phyloP scores from a whole-genome alignment of 2,888 invertebrate genomes.

The Synergus itoensis region DNA sequence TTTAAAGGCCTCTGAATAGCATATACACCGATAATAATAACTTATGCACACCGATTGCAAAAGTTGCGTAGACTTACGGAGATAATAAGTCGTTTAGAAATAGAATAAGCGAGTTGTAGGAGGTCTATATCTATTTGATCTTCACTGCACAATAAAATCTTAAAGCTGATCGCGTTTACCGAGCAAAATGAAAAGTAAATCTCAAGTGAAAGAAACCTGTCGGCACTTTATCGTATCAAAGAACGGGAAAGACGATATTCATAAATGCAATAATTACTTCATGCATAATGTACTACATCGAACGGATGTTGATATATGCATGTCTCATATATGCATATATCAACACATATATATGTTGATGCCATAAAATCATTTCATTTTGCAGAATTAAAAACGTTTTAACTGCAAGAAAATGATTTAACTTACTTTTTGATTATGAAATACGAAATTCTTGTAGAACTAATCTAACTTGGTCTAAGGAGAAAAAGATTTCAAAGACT shows the following conservation, averaged over 20 bases:
- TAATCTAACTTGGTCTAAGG: no score
- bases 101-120: not conserved
- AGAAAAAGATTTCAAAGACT: no score
- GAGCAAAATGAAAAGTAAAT: not conserved
- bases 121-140: not conserved
- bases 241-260: not conserved
- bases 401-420: not conserved
- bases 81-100: not conserved
- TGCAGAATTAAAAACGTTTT: not conserved
- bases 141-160: not conserved
- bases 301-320: not conserved
- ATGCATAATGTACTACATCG: not conserved
- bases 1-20: no score
- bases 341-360: not conserved
- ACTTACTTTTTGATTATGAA: not conserved
- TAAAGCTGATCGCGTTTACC: not conserved
- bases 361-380: not conserved
- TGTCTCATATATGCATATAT: no score
- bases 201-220: conserved; percentile 3
- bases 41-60: no score
- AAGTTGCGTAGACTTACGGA: not conserved
- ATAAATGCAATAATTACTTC: not conserved
- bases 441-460: not conserved
- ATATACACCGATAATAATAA: no score
- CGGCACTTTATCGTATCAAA: not conserved